Conservation (phyloP, 1,140 invertebrate genomes). For the Metaphire vulgaris region DNA sequence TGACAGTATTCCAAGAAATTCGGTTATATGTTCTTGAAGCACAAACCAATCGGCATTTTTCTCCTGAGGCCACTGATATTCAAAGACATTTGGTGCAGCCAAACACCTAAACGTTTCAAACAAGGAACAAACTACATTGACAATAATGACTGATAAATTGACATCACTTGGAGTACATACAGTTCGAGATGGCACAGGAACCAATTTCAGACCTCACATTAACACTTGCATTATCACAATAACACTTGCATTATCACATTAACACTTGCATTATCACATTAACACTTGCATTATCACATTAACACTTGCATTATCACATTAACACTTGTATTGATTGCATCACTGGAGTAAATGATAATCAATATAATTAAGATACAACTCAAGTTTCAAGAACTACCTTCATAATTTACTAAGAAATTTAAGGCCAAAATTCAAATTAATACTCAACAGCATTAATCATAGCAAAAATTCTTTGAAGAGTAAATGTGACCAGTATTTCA, state of each 20-base stretch:
- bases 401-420: too few species aligned
- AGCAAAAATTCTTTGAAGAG: not conserved
- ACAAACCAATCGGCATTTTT: slow-evolving; percentile 67
- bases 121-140: not conserved
- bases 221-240: not conserved
- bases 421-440: not conserved
- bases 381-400: too few species aligned
- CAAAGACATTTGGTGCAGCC: slow-evolving; percentile 58
- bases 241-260: not conserved
- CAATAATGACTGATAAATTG: too few species aligned
- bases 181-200: too few species aligned
- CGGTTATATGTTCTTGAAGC: slow-evolving; percentile 85
- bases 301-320: too few species aligned
- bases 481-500: not conserved
- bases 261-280: not conserved
- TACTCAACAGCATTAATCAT: not conserved
- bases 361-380: too few species aligned
- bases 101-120: not conserved
- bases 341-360: too few species aligned
- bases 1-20: slow-evolving; percentile 84
- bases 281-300: not conserved
- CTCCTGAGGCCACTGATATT: slow-evolving; percentile 85
- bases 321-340: too few species aligned
- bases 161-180: too few species aligned
- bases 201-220: not conserved